Evolutionary conservation across 2,113 vertebrate genomes (phyloP), one percentile per base, ranked within the genome.

Genomic region (Otis tarda): DNA sequence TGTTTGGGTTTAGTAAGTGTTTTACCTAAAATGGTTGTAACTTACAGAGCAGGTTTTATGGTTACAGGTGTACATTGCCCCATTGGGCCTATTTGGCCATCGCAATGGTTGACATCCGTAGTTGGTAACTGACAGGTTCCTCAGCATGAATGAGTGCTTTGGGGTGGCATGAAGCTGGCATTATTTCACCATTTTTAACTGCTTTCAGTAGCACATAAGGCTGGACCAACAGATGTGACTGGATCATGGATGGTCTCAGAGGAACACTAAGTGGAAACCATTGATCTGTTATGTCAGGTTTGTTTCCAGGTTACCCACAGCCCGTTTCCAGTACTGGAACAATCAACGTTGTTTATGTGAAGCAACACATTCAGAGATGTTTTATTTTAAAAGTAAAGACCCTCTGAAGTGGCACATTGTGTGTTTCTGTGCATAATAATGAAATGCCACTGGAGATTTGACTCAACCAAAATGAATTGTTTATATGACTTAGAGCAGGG

Each of bases 81-180:
- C 2, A 1, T 1, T 76, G 68, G 61, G 41, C 12, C 49, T 35
- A 0, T 87, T 68, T n/a, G 47, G 27, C 21, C 8, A 3, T 76
- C 1, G 0, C 4, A 27, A 25, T 43, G 53, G 20, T n/a, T 68
- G 47, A 23, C 4, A 0, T 56, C 37, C 14, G 0, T 24, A 22
- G 41, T 2, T 92, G 53, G 24, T 27, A 81, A 11, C 41, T 6
- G 2, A 64, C 30, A 9, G 13, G 21, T 52, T 20, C 21, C 14
- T 80, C 43, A 37, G 17, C 43, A 15, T 49, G 47, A 25, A 4
- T 78, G 64, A 56, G 20, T 41, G 39, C 45, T 57, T 61, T 43
- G 17, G 28, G 15, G n/a, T 30, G 20, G 23, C 28, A 10, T 12
- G 35, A 61, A 59, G 41, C 47, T 86, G 76, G 12, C 28, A 3